Evolutionary conservation across 2,113 vertebrate genomes (phyloP), one percentile per base, ranked within the genome.

Genomic region (Spea bombifrons): DNA sequence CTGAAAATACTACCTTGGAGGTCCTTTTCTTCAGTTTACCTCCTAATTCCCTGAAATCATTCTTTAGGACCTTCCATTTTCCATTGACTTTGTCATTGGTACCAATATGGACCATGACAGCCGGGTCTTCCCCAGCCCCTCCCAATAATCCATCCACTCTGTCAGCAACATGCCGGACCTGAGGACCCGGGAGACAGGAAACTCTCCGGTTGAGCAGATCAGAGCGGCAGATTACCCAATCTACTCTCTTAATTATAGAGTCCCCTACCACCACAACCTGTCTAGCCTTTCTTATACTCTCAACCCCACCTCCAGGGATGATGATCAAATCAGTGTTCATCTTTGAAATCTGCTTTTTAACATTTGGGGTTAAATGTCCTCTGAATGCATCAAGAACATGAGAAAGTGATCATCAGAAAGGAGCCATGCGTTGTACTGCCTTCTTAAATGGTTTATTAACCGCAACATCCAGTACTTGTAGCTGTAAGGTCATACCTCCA

Each of bases 181-280:
- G n/a, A 10, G 63, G n/a, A 17, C 63, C 63, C 4, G 63, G 1
- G n/a, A 30, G 63, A 65, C 63, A 4, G 63, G 4, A 65, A 65
- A 65, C 55, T 10, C 1, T 59, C 55, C 2, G 55, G 55, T 59
- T 59, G 12, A 59, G 55, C 4, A 9, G 7, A 13, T 59, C 55
- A 59, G 55, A 59, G 55, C 3, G 55, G 12, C 55, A 59, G 55
- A 59, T 59, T 59, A 12, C 55, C 55, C 55, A 2, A 13, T 59
- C 10, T 59, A 59, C 4, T 59, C 10, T 59, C 10, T 59, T 59
- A 4, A 59, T 9, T 13, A 13, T 65, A 30, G 63, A 65, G 30
- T 65, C 63, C 63, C 63, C 63, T 59, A 59, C 55, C 55, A 59
- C 10, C 55, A 59, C 55, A 59, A 59, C 55, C 55, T 57, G 55